These are phyloP conservation scores for Agapornis canus DNA, from an alignment of 2,797 vertebrate genomes.

Conservation along the genomic window DNA sequence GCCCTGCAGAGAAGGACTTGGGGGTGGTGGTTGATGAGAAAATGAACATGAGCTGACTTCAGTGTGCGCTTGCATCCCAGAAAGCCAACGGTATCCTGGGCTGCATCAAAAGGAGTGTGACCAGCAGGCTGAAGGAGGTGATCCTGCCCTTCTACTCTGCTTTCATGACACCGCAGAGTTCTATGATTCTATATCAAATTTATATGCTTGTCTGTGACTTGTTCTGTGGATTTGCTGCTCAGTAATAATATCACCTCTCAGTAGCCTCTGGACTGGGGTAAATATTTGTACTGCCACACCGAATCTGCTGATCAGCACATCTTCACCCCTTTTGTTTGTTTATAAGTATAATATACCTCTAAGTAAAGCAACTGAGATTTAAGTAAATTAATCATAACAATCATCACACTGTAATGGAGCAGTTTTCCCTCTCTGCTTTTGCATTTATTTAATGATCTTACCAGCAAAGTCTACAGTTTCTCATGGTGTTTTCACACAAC, in stretches of 20 bases:
- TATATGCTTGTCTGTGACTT: neutral
- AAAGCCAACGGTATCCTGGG: neutral
- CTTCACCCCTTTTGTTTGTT: neutral
- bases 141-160: neutral
- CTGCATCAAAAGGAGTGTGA: neutral
- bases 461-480: neutral
- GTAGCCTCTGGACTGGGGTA: neutral
- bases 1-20: no score
- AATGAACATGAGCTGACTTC: neutral
- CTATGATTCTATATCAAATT: neutral
- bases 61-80: neutral
- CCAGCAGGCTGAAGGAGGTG: neutral
- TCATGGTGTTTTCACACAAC: neutral
- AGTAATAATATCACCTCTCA: neutral
- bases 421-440: neutral
- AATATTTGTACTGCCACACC: neutral
- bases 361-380: neutral
- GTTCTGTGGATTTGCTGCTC: neutral
- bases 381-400: neutral
- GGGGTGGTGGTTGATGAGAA: neutral
- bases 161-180: neutral
- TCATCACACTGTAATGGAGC: neutral
- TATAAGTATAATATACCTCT: neutral
- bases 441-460: neutral
- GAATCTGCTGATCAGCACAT: neutral